Conservation (phyloP, 1,140 invertebrate genomes). For the Drosophila ananassae region DNA sequence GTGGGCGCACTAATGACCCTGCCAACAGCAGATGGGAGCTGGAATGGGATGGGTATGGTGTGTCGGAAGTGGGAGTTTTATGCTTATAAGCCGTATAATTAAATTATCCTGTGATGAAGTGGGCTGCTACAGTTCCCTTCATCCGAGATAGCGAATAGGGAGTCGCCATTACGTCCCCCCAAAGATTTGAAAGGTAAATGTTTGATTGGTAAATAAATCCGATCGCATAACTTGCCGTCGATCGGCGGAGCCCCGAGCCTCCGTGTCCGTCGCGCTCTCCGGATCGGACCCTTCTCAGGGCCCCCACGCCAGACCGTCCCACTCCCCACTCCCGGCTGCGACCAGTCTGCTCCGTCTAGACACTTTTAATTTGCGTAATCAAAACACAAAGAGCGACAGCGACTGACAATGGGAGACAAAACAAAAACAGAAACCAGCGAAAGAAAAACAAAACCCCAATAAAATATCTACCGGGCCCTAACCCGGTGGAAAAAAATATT, state of each 20-base stretch:
- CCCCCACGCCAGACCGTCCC: not conserved
- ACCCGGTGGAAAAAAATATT: conserved; percentile 39
- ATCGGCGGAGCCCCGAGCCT: not conserved
- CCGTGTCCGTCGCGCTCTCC: conserved; percentile 16
- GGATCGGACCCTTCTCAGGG: not conserved
- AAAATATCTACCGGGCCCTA: conserved; percentile 42
- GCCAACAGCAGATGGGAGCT: not conserved
- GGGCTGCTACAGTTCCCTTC: too few species aligned
- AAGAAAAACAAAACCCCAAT: conserved; percentile 37
- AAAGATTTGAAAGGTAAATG: too few species aligned
- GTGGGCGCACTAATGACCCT: conserved; percentile 62
- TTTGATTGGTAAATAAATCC: too few species aligned
- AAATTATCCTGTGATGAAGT: conserved; percentile 37
- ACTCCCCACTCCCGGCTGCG: conserved; percentile 3
- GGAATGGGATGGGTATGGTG: conserved; percentile 37
- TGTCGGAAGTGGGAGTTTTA: too few species aligned
- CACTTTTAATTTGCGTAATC: conserved; percentile 80
- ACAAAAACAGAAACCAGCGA: conserved; percentile 57
- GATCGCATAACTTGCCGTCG: conserved; percentile 27
- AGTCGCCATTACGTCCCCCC: too few species aligned
- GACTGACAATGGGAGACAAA: conserved; percentile 73
- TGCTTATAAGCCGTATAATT: conserved; percentile 73
- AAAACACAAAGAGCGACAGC: conserved; percentile 68
- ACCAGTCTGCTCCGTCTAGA: conserved; percentile 54
- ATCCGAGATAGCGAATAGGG: too few species aligned